phyloP scores from a whole-genome alignment of 2,888 invertebrate genomes.

The Hyposoter didymator region DNA sequence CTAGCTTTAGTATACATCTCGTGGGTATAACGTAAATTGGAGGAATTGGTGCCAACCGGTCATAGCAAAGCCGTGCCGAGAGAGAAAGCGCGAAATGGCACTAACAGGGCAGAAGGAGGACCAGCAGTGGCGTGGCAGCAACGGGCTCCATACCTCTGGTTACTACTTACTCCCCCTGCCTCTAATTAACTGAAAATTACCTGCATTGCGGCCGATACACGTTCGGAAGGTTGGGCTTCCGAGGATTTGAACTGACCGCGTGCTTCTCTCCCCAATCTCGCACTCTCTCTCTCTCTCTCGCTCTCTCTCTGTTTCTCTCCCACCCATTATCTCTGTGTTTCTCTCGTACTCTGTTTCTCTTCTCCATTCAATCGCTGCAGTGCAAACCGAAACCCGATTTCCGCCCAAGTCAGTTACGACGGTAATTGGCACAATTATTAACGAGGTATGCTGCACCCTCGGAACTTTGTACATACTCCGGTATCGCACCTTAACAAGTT shows the following conservation, averaged over 20 bases:
- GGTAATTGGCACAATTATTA: conserved; percentile 75
- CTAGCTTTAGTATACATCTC: conserved; percentile 24
- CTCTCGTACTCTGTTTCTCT: not conserved
- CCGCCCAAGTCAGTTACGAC: conserved; percentile 56
- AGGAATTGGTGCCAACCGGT: conserved; percentile 63
- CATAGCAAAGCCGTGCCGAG: conserved; percentile 14
- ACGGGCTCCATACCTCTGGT: conserved; percentile 9
- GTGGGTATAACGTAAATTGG: conserved; percentile 69
- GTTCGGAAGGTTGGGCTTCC: conserved; percentile 46
- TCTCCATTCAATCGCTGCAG: conserved; percentile 11
- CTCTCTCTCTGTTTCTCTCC: not conserved
- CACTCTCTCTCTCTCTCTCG: not conserved
- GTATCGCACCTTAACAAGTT: not conserved
- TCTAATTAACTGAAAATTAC: conserved; percentile 79
- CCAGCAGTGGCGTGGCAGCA: conserved; percentile 13
- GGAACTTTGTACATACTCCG: not conserved
- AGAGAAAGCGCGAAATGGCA: conserved; percentile 28
- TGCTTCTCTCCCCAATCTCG: conserved; percentile 18
- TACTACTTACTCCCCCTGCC: conserved; percentile 64
- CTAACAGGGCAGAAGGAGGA: conserved; percentile 21
- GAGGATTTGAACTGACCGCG: conserved; percentile 47
- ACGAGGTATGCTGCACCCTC: conserved; percentile 39
- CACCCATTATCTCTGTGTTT: not conserved
- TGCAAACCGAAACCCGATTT: conserved; percentile 14
- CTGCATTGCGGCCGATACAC: conserved; percentile 73